phyloP scores from a whole-genome alignment of 2,113 vertebrate species.

The Pavo muticus region DNA sequence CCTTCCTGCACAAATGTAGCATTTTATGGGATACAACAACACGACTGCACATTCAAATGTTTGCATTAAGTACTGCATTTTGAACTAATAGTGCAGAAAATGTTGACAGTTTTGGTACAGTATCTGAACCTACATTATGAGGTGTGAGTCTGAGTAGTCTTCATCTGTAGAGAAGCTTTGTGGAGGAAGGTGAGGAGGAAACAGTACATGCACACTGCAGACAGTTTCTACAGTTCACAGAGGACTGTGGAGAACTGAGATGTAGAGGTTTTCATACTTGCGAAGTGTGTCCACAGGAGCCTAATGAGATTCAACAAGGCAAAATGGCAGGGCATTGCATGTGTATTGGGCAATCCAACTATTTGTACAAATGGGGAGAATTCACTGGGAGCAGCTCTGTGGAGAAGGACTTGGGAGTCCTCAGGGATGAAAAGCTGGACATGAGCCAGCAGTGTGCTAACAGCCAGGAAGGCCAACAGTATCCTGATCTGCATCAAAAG shows the following conservation, averaged over 20 bases:
- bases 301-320: neutral
- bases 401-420: no score
- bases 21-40: conserved; percentile 56
- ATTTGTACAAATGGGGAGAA: no score
- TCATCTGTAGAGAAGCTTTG: neutral
- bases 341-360: no score
- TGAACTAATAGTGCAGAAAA: neutral
- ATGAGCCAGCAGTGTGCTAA: no score
- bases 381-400: no score
- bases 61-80: neutral
- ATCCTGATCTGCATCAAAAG: no score
- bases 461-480: no score
- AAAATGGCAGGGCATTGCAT: neutral
- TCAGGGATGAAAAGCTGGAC: no score
- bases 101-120: neutral
- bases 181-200: neutral
- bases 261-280: neutral
- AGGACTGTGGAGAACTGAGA: neutral
- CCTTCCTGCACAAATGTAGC: conserved; percentile 66
- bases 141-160: neutral
- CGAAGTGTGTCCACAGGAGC: neutral
- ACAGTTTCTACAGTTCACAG: neutral
- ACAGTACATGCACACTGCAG: neutral
- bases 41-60: conserved; percentile 64
- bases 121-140: neutral